These are phyloP conservation scores for Typhlichthys eigenmanni DNA, from an alignment of 2,797 vertebrate species.

Conservation along the genomic window DNA sequence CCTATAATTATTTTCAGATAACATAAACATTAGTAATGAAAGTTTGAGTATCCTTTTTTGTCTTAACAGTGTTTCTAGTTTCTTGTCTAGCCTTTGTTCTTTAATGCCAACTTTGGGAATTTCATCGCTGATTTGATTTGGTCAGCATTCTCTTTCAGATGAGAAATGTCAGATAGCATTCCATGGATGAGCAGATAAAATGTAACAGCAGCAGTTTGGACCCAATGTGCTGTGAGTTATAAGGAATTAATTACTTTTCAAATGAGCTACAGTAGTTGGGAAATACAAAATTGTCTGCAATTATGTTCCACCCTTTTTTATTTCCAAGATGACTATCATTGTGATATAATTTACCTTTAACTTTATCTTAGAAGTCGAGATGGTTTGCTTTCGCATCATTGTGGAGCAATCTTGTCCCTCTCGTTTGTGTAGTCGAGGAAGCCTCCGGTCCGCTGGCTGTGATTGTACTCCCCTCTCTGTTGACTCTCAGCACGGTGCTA, in stretches of 20 bases:
- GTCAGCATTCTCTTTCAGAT: slow-evolving; percentile 12
- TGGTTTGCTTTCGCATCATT: background rate
- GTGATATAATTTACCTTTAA: too few relatives aligned
- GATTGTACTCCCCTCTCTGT: slow-evolving; percentile 65
- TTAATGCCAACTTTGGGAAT: background rate
- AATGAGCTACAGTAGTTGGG: background rate
- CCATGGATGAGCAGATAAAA: slow-evolving; percentile 44
- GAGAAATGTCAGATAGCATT: slow-evolving; percentile 47
- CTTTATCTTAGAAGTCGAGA: too few relatives aligned
- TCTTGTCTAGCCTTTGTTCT: background rate
- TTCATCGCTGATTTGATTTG: background rate
- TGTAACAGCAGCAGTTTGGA: slow-evolving; percentile 54
- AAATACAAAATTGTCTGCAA: background rate
- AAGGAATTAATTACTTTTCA: background rate
- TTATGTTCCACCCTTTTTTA: too few relatives aligned
- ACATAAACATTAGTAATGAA: too few relatives aligned
- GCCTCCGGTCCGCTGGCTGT: slow-evolving; percentile 54
- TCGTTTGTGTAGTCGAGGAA: slow-evolving; percentile 51
- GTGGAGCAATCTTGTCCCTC: background rate
- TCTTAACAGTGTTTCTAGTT: background rate
- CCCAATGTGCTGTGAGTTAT: slow-evolving; percentile 51
- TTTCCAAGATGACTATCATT: background rate
- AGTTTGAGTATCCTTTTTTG: background rate
- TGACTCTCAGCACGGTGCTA: slow-evolving; percentile 62
- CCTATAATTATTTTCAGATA: too few relatives aligned